Evolutionary conservation across 2,113 vertebrate species (phyloP).

Genomic region (Prunella fulvescens): DNA sequence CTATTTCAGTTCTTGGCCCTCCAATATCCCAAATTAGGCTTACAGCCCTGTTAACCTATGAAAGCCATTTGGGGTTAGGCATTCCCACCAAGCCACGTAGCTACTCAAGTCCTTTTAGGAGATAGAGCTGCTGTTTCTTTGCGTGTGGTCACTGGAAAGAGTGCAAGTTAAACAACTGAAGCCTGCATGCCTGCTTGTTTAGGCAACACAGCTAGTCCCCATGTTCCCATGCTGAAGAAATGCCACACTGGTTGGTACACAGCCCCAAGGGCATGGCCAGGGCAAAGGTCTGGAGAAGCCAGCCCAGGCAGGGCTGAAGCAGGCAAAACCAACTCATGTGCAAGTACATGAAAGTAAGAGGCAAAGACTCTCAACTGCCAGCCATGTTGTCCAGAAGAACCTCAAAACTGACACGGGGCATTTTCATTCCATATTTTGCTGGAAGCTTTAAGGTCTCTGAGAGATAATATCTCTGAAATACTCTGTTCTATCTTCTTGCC

Average conservation of each 20-base stretch:
- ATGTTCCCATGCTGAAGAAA: background rate
- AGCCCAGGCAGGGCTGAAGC: background rate
- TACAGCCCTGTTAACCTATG: constrained; percentile 51
- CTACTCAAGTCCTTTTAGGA: constrained; percentile 32
- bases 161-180: constrained; percentile 55
- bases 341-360: background rate
- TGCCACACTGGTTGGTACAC: background rate
- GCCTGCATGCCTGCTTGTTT: constrained; percentile 46
- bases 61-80: constrained; percentile 58
- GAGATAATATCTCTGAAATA: background rate
- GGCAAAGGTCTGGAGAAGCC: background rate
- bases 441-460: background rate
- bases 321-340: background rate
- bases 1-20: constrained; percentile 61
- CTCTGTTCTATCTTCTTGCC: background rate
- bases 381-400: background rate
- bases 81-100: constrained; percentile 59
- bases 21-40: constrained; percentile 52
- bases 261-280: constrained; percentile 1
- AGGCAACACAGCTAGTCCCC: constrained; percentile 48
- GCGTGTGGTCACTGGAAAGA: constrained; percentile 59
- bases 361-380: background rate
- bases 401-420: rapidly evolving
- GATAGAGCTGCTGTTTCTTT: constrained; percentile 52
- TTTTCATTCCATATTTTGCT: background rate